Evolutionary conservation across 2,797 vertebrate species (phyloP), one percentile per base, ranked within the genome.

Genomic region (Sebastes itinus): DNA sequence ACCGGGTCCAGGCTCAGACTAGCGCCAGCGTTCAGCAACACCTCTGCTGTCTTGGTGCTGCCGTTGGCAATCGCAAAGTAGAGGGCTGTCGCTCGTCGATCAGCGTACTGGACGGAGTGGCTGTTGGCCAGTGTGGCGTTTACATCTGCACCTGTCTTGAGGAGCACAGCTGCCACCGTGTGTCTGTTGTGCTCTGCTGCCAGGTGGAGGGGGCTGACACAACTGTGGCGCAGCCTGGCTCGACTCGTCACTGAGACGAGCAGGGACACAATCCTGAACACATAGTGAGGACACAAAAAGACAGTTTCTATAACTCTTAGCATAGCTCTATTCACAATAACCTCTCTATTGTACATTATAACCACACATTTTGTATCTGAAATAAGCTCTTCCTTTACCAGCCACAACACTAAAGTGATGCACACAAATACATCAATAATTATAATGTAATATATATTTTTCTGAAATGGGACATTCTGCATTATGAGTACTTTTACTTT

Each of bases 151-250:
- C 98, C 98, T 33, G 96, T 95, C 63, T 95, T 94, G 9, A 99
- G 96, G 27, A 99, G 95, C 68, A 96, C 96, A 79, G 97, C 96
- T 87, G 98, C 91, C 83, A 96, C 95, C 0, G 86, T 84, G 64
- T 96, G 96, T 2, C 94, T 94, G 94, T 98, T 96, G 84, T 96
- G 95, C 86, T 99, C 96, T 0, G 98, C 97, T 0, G 98, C 98
- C 73, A 99, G 89, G 91, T 99, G 98, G 77, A 99, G 95, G 28
- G 99, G 98, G 86, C 97, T 99, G 93, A 99, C 95, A 63, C 97
- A 96, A 0, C 97, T 97, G 32, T 97, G 94, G 72, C 97, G 97
- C 75, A 99, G 86, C 7, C 95, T 95, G 38, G 95, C 94, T 56
- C 97, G 96, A 80, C 98, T 99, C 1, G 97, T 99, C 86, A 97